A percentile compares a stretch with the other conserved stretches of the same genome.
These are phyloP conservation scores for Crambe crambe DNA, from an alignment of 37 sponge, comb jelly and placozoan genomes.

Conservation along the genomic window DNA sequence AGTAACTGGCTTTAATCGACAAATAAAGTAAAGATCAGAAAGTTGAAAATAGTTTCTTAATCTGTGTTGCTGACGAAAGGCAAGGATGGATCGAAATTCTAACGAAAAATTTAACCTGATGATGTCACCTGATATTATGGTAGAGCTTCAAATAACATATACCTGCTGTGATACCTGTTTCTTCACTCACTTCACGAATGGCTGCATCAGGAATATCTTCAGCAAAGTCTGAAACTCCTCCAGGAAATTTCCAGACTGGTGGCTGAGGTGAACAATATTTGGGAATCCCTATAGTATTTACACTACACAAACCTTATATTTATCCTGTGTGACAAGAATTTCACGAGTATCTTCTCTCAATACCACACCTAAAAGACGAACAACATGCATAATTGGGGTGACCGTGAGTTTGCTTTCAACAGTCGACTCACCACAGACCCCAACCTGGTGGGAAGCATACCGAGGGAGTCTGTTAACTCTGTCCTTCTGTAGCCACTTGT, in stretches of 20 bases:
- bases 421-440: conserved; percentile 64
- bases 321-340: conserved; percentile 69
- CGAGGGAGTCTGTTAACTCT: conserved; percentile 49
- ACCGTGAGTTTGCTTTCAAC: too few relatives aligned
- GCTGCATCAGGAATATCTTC: conserved; percentile 84
- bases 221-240: conserved; percentile 74
- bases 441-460: conserved; percentile 87
- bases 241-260: conserved; percentile 85
- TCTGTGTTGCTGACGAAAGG: conserved; percentile 80
- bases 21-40: conserved; percentile 83
- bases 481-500: conserved; percentile 56
- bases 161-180: conserved; percentile 82
- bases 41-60: conserved; percentile 47
- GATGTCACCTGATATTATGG: too few relatives aligned
- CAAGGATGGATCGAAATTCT: conserved; percentile 75
- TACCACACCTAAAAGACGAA: conserved; percentile 59
- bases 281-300: neutral
- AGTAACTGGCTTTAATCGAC: conserved; percentile 71
- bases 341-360: conserved; percentile 54
- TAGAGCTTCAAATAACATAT: conserved; percentile 46
- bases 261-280: conserved; percentile 27
- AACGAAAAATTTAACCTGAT: neutral
- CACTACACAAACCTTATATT: conserved; percentile 46
- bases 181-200: conserved; percentile 81
- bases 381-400: too few relatives aligned